Percentiles rank a stretch among this genome's conserved stretches.
phyloP scores from a whole-genome alignment of 2,113 vertebrate species.

The Crotalus viridis region DNA sequence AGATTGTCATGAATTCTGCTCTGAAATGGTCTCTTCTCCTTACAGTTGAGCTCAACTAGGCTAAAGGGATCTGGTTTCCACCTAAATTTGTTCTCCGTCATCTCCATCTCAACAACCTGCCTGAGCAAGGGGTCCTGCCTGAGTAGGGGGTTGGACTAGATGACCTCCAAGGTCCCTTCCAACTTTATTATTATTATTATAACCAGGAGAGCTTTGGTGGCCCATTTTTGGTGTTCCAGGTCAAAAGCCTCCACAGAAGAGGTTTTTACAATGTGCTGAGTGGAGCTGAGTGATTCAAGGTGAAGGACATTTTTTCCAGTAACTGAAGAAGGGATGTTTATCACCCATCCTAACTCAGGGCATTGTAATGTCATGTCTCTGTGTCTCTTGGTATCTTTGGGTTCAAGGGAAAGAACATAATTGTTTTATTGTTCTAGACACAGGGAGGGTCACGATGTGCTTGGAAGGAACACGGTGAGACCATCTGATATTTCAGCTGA shows the following conservation, averaged over 20 bases:
- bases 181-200: no score
- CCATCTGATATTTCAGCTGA: background rate
- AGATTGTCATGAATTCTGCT: background rate
- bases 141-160: no score
- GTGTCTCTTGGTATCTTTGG: background rate
- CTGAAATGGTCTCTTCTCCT: background rate
- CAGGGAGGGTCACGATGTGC: background rate
- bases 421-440: background rate
- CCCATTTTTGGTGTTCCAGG: background rate
- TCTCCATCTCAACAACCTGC: no score
- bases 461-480: background rate
- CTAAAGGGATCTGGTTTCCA: background rate
- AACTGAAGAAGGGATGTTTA: background rate
- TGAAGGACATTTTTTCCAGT: background rate
- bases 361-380: background rate
- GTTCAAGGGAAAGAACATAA: background rate
- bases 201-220: background rate
- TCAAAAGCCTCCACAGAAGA: background rate
- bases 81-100: no score
- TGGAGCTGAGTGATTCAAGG: background rate
- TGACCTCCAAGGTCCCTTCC: no score
- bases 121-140: no score
- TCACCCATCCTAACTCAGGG: accelerated
- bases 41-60: background rate
- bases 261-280: background rate